Conservation (phyloP, 2,113 vertebrate species). For the Ancistrus triradiatus region DNA sequence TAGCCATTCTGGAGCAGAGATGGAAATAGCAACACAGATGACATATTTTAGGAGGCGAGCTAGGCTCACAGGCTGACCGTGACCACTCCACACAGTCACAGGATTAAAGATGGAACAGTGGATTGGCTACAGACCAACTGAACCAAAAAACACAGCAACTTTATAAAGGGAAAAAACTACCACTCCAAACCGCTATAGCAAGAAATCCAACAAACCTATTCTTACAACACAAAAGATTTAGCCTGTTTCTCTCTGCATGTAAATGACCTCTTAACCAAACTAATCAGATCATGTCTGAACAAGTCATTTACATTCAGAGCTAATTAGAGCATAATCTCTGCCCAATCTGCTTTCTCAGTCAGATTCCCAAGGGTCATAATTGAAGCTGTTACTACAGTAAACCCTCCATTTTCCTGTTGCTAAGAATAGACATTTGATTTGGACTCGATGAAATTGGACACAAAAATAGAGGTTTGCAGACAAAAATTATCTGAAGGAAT, state of each 20-base stretch:
- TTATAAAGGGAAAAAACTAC: background rate
- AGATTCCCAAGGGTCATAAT: background rate
- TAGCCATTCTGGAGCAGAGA: conserved; percentile 13
- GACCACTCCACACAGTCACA: conserved; percentile 12
- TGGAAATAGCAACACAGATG: conserved; percentile 29
- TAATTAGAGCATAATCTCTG: conserved; percentile 1
- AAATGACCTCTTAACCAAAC: conserved; percentile 6
- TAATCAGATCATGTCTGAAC: conserved; percentile 1
- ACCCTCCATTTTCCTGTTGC: conserved; percentile 7
- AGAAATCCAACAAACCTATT: background rate
- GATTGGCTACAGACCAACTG: background rate
- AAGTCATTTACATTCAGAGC: conserved; percentile 3
- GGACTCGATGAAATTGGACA: conserved; percentile 21
- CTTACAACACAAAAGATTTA: background rate
- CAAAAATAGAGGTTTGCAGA: conserved; percentile 29
- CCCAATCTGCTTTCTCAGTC: conserved; percentile 11
- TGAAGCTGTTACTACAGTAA: conserved; percentile 12
- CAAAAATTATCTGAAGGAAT: too few relatives aligned
- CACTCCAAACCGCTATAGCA: background rate
- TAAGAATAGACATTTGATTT: conserved; percentile 31
- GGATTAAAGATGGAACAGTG: conserved; percentile 7
- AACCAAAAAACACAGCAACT: conserved; percentile 21
- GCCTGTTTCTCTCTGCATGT: background rate
- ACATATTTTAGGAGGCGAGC: conserved; percentile 28
- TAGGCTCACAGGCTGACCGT: conserved; percentile 3